Conservation (phyloP, 2,113 vertebrate genomes). For the Peucedramus taeniatus region DNA sequence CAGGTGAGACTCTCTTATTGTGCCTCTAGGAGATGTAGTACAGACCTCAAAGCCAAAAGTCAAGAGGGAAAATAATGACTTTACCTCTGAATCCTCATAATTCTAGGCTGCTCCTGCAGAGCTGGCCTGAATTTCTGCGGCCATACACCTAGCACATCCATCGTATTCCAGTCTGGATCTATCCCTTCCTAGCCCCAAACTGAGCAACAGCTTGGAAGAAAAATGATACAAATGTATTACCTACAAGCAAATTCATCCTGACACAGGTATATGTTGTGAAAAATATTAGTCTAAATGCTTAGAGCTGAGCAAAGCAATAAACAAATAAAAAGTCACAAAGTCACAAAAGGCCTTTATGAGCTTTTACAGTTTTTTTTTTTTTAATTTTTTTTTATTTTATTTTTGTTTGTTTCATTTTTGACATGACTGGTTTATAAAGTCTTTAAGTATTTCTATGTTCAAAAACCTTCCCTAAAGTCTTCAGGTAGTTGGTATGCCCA, state of each 20-base stretch:
- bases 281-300: not conserved
- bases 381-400: too few species aligned
- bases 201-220: not conserved
- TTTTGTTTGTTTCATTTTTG: not conserved
- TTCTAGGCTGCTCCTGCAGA: not conserved
- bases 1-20: not conserved
- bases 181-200: not conserved
- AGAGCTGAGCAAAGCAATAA: not conserved
- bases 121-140: not conserved
- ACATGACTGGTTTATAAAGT: not conserved
- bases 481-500: not conserved
- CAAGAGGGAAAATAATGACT: conserved; percentile 34
- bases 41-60: conserved; percentile 6
- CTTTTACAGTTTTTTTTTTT: not conserved
- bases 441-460: not conserved
- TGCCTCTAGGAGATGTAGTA: conserved; percentile 14
- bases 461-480: not conserved
- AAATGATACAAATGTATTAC: not conserved
- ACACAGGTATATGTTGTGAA: not conserved
- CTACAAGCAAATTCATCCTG: not conserved
- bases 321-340: not conserved
- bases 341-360: not conserved
- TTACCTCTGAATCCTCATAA: not conserved
- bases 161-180: not conserved
- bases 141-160: not conserved